A percentile compares a stretch with the other conserved stretches of the same genome.
phyloP scores from a whole-genome alignment of 1,140 invertebrate genomes.

The Anthonomus grandis region DNA sequence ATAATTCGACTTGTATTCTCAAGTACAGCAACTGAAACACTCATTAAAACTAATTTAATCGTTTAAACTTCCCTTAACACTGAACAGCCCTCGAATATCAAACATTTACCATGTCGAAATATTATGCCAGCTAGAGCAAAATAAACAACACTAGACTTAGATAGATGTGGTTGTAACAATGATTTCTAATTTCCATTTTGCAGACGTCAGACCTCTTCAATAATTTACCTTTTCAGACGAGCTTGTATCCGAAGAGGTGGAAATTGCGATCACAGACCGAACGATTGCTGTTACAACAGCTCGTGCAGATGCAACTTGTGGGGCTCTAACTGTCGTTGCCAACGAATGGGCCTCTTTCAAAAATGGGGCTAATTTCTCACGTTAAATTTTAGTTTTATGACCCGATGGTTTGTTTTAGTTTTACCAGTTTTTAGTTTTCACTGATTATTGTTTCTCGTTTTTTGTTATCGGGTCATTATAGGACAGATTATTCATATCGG shows the following conservation, averaged over 20 bases:
- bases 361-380: constrained; percentile 71
- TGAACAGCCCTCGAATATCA: too few relatives aligned
- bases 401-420: constrained; percentile 1
- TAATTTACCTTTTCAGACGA: constrained; percentile 83
- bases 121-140: too few relatives aligned
- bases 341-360: constrained; percentile 85
- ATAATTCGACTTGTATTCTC: too few relatives aligned
- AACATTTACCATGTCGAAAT: too few relatives aligned
- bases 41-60: too few relatives aligned
- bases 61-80: too few relatives aligned
- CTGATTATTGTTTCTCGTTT: not conserved
- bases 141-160: too few relatives aligned
- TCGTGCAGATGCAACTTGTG: constrained; percentile 87
- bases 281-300: constrained; percentile 82
- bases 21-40: too few relatives aligned
- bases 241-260: constrained; percentile 76
- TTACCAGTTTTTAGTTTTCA: not conserved
- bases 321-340: constrained; percentile 87
- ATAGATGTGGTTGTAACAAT: constrained; percentile 40
- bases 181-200: constrained; percentile 52
- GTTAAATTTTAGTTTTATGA: constrained; percentile 8
- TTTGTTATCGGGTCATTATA: constrained; percentile 10
- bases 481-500: constrained; percentile 4
- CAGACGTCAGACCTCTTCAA: constrained; percentile 71
- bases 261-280: constrained; percentile 79